Base-by-base conservation (phyloP, 2,888 invertebrate genomes). In the Eudasyphora cyanicolor region DNA sequence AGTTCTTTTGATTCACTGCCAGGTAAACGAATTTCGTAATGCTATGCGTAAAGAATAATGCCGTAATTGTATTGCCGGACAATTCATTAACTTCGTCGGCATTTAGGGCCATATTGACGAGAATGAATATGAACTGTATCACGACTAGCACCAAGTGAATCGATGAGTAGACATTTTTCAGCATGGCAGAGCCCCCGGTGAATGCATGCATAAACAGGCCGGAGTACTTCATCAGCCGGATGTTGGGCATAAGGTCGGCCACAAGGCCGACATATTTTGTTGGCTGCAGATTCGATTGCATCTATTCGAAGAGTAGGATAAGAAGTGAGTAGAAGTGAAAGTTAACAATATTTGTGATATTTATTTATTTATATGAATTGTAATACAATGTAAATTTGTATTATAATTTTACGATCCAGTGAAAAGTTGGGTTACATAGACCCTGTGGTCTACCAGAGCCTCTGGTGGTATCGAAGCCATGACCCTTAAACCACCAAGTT, bases 181-280 rank as follows among this genome's bases (percentile, higher is more conserved):
- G 90, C 10, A 95, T 93, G 27, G 93, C 87, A 0, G 94, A 93
- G 89, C 95, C 95, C 24, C 94, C 93, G 84, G 95, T 94, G 88
- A 96, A 97, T 89, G 96, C 96, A 90, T 96, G 95, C 90, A 97
- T 93, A 88, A 96, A 97, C 88, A 97, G 95, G 3, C 97, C 97
- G 4, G 94, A 93, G 35, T 93, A 93, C 91, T 96, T 95, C 95
- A 97, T 96, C 83, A 96, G 90, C 87, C 94, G 94, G 88, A 97
- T 96, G 89, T 96, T 96, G 57, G 97, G 96, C 95, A 96, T 95
- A 88, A 97, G 93, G 91, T 97, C 97, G 90, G 96, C 95, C 93
- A 97, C 96, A 71, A 97, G 95, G 91, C 97, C 97, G 42, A 88
- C 88, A 86, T 91, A 92, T 82, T 91, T 92, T 38, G 89, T 88